Percentiles rank a stretch among this genome's conserved stretches.
phyloP scores from a whole-genome alignment of 92 coral and sea anemone species.

The Anthopleura xanthogrammica region DNA sequence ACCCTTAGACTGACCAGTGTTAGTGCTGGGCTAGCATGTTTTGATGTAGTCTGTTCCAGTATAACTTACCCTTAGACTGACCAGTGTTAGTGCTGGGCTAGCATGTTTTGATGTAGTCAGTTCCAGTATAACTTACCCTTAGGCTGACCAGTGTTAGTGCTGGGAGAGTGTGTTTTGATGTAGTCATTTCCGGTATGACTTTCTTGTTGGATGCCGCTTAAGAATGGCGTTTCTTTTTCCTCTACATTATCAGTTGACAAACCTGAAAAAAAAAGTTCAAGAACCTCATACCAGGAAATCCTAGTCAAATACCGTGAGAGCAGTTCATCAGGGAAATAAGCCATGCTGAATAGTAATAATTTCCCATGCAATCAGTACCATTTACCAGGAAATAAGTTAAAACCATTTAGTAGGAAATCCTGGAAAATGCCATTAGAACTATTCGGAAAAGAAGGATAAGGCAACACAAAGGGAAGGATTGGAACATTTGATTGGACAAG shows the following conservation, averaged over 20 bases:
- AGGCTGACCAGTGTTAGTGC: too few relatives aligned
- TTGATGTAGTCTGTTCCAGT: too few relatives aligned
- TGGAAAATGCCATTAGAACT: neutral
- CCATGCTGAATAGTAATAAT: neutral
- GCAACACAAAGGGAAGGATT: too few relatives aligned
- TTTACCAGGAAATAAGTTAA: neutral
- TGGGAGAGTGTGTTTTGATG: conserved; percentile 28
- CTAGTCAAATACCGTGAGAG: neutral
- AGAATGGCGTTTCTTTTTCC: neutral
- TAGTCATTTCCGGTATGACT: conserved; percentile 24
- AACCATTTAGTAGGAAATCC: neutral
- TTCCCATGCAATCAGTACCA: too few relatives aligned
- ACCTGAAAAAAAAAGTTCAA: neutral
- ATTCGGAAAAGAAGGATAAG: neutral
- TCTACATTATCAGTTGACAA: neutral
- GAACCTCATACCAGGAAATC: neutral
- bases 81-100: conserved; percentile 20
- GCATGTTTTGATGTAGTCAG: conserved; percentile 19
- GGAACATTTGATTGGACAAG: too few relatives aligned
- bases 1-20: conserved; percentile 50
- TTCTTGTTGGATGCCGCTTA: conserved; percentile 4
- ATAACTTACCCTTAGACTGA: conserved; percentile 32
- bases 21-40: too few relatives aligned
- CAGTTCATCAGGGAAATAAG: too few relatives aligned
- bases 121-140: conserved; percentile 23